These are phyloP conservation scores for Eospalax fontanierii DNA, from an alignment of 2,797 vertebrate species.

Conservation along the genomic window DNA sequence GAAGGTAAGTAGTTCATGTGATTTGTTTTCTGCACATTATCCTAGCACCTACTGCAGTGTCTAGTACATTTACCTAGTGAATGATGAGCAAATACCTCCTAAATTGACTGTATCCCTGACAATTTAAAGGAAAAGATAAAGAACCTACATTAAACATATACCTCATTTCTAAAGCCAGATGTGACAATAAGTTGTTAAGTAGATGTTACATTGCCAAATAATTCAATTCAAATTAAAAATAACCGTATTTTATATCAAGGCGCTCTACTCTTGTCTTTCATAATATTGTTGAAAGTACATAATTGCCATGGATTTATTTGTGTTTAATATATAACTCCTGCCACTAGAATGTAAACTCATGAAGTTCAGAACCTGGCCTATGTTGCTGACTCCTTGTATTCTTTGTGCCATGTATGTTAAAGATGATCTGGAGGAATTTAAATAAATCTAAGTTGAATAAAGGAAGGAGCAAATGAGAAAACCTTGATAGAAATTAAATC, in stretches of 20 bases:
- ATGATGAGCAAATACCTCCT: not conserved
- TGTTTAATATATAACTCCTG: slow-evolving; percentile 39
- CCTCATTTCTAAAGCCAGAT: slow-evolving; percentile 32
- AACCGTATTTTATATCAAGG: slow-evolving; percentile 11
- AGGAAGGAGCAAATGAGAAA: not conserved
- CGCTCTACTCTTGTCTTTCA: slow-evolving; percentile 29
- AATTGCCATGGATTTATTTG: not conserved
- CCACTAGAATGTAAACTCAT: slow-evolving; percentile 19
- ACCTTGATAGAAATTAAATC: not conserved
- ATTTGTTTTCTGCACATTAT: not conserved
- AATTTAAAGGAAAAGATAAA: not conserved
- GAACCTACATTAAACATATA: not conserved
- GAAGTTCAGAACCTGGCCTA: not conserved
- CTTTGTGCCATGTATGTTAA: not conserved
- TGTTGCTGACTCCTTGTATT: slow-evolving; percentile 37
- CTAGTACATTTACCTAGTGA: slow-evolving; percentile 1
- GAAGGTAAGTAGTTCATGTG: not conserved
- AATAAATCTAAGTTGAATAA: slow-evolving; percentile 6
- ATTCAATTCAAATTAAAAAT: slow-evolving; percentile 20
- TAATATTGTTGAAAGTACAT: not conserved
- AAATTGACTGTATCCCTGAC: not conserved
- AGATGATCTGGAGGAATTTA: not conserved
- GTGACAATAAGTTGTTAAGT: slow-evolving; percentile 1
- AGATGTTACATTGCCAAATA: not conserved
- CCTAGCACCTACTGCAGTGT: not conserved